A percentile compares a stretch with the other conserved stretches of the same genome.
Evolutionary conservation across 2,888 invertebrate species (phyloP).

Genomic region (Labia minor): DNA sequence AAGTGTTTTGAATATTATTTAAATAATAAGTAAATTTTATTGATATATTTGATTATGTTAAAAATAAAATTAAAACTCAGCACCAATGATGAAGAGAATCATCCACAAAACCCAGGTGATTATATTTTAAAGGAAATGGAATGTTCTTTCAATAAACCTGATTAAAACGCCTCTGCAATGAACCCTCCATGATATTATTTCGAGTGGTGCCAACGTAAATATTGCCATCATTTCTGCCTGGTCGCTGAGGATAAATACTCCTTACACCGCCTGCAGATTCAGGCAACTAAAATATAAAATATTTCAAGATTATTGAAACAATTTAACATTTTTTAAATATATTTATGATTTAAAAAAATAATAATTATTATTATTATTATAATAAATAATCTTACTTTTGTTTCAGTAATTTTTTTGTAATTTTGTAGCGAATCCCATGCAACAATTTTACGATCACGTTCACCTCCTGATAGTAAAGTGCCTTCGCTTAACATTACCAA

Average conservation of each 20-base stretch:
- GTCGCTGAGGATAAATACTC: constrained; percentile 78
- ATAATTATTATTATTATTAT: neutral
- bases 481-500: constrained; percentile 83
- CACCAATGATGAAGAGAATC: no score
- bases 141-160: no score
- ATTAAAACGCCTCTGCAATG: constrained; percentile 76
- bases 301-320: no score
- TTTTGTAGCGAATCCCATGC: constrained; percentile 88
- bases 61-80: no score
- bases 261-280: constrained; percentile 81
- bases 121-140: no score
- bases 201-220: constrained; percentile 83
- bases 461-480: constrained; percentile 79
- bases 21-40: no score
- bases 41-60: no score
- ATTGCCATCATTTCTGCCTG: constrained; percentile 78
- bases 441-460: constrained; percentile 78
- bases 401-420: constrained; percentile 79
- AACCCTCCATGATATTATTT: constrained; percentile 83
- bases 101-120: no score
- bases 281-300: constrained; percentile 51
- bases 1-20: no score
- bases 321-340: no score
- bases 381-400: constrained; percentile 53
- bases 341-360: neutral